A percentile compares a stretch with the other conserved stretches of the same genome.
Evolutionary conservation across 2,888 invertebrate genomes (phyloP).

Genomic region (Octodonta nipae): DNA sequence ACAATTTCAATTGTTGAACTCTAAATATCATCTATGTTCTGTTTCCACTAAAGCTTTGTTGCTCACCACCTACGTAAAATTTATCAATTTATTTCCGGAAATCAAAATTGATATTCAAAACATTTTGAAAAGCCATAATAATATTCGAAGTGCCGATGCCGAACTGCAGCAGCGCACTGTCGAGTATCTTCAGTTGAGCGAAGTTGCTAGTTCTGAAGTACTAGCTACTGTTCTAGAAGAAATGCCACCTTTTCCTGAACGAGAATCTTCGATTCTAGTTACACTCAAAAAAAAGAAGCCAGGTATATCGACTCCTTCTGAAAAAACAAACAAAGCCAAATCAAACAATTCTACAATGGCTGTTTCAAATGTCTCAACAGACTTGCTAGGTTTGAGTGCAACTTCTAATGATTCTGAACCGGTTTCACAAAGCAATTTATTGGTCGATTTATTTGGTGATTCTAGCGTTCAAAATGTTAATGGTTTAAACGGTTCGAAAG

Average conservation of each 20-base stretch:
- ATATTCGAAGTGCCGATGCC: constrained; percentile 92
- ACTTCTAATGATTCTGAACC: constrained; percentile 68
- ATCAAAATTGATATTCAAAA: constrained; percentile 91
- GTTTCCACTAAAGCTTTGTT: constrained; percentile 91
- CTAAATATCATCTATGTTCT: constrained; percentile 96
- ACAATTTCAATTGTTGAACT: constrained; percentile 95
- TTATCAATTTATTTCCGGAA: constrained; percentile 97
- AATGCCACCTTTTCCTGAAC: constrained; percentile 99
- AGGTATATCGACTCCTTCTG: constrained; percentile 78
- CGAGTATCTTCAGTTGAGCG: constrained; percentile 92
- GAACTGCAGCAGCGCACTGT: constrained; percentile 96
- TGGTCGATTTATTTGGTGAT: constrained; percentile 81
- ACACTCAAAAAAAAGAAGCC: constrained; percentile 98
- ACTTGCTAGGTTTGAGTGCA: constrained; percentile 76
- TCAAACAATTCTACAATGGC: constrained; percentile 66
- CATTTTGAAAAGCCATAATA: constrained; percentile 82
- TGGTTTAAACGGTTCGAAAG: too few species aligned
- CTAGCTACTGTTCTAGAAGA: constrained; percentile 96
- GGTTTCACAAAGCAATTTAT: constrained; percentile 50
- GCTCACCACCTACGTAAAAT: constrained; percentile 96
- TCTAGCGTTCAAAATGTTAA: constrained; percentile 43
- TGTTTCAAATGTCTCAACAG: constrained; percentile 43
- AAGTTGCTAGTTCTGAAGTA: constrained; percentile 92
- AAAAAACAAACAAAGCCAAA: constrained; percentile 72
- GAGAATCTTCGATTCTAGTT: constrained; percentile 93